A percentile compares a stretch with the other conserved stretches of the same genome.
Conservation (phyloP, 2,113 vertebrate genomes). For the Montifringilla adamsi region DNA sequence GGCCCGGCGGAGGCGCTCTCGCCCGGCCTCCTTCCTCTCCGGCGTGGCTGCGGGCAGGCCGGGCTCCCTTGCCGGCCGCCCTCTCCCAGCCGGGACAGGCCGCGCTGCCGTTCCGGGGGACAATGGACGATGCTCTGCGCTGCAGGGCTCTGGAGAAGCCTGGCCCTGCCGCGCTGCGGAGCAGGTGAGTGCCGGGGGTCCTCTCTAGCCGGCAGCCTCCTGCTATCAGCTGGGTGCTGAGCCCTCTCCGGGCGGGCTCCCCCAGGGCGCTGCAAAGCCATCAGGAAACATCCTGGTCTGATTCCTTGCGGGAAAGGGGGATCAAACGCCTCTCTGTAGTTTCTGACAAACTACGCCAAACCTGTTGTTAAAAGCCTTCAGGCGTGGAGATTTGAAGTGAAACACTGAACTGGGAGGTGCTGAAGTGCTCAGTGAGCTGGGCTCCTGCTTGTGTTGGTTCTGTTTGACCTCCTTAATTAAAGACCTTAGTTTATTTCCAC, state of each 20-base stretch:
- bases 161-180: rapidly evolving
- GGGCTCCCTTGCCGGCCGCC: too few species aligned
- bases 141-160: too few species aligned
- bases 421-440: neutral
- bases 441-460: neutral
- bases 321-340: rapidly evolving
- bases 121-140: rapidly evolving
- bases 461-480: neutral
- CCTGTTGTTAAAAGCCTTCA: neutral
- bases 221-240: too few species aligned
- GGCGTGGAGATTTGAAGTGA: neutral
- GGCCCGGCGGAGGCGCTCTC: rapidly evolving
- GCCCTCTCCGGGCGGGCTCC: too few species aligned
- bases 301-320: neutral
- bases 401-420: neutral
- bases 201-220: rapidly evolving
- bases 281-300: rapidly evolving
- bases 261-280: neutral
- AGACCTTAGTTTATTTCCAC: neutral
- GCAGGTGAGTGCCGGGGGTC: neutral
- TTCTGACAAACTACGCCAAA: neutral
- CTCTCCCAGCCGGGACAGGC: neutral
- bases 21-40: too few species aligned
- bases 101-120: neutral
- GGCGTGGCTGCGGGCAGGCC: rapidly evolving